These are phyloP conservation scores for Pavo muticus DNA, from an alignment of 2,113 vertebrate genomes.

Conservation along the genomic window DNA sequence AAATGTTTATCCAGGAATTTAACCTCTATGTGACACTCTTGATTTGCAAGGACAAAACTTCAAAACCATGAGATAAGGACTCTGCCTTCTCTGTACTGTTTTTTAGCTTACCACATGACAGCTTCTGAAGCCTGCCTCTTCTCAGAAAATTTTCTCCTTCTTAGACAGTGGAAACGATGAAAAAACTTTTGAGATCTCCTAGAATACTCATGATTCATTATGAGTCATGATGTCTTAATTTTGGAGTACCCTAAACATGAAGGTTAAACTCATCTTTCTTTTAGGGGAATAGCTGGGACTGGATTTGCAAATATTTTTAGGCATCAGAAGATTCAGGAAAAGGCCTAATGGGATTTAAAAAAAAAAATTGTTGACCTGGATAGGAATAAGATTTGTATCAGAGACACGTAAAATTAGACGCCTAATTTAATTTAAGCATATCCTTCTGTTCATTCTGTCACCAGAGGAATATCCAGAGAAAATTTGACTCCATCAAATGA, in stretches of 20 bases:
- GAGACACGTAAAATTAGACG: background rate
- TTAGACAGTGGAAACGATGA: background rate
- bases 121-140: background rate
- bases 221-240: conserved; percentile 45
- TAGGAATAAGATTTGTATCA: background rate
- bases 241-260: conserved; percentile 20
- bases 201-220: conserved; percentile 32
- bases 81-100: background rate
- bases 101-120: background rate
- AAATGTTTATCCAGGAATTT: background rate
- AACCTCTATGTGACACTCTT: background rate
- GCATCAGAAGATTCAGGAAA: background rate
- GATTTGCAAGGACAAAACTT: background rate
- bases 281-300: background rate
- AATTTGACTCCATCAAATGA: background rate
- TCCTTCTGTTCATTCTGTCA: background rate
- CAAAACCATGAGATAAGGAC: background rate
- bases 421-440: background rate
- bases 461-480: background rate
- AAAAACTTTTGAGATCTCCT: conserved; percentile 1
- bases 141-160: background rate
- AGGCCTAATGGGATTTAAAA: background rate
- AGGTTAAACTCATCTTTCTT: conserved; percentile 25
- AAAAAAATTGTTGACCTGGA: background rate
- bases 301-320: conserved; percentile 24